phyloP scores from a whole-genome alignment of 2,113 vertebrate genomes.

The Hemibagrus wyckioides region DNA sequence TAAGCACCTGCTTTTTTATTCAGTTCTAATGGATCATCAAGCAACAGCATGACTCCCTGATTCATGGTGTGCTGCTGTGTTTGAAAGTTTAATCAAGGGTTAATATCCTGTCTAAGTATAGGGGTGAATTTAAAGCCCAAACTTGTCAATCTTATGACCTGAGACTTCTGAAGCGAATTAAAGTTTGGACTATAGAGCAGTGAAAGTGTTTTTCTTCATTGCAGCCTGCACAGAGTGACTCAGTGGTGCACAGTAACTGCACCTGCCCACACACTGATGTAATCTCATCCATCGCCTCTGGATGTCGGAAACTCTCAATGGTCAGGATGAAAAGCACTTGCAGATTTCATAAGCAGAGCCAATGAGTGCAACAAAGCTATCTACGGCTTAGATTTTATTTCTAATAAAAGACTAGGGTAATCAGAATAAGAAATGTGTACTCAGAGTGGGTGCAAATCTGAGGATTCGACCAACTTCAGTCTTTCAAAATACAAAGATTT shows the following conservation, averaged over 20 bases:
- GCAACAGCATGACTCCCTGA: not conserved
- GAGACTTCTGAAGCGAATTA: not conserved
- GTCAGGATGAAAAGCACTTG: not conserved
- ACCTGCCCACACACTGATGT: slow-evolving; percentile 45
- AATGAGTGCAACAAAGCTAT: not conserved
- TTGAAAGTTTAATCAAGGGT: not conserved
- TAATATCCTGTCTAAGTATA: not conserved
- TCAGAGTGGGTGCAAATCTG: not conserved
- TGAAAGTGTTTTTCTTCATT: slow-evolving; percentile 3
- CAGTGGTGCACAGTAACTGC: slow-evolving; percentile 28
- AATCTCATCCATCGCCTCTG: slow-evolving; percentile 29
- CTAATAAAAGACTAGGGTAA: not conserved
- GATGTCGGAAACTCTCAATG: slow-evolving; percentile 33
- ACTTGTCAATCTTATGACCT: not conserved
- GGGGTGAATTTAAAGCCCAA: not conserved
- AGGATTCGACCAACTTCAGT: not conserved
- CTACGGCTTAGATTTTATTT: not conserved
- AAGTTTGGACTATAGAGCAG: not conserved
- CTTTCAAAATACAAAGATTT: not conserved
- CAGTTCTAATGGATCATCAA: not conserved
- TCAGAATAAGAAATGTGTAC: not conserved
- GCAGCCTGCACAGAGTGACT: slow-evolving; percentile 31
- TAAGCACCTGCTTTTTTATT: not conserved
- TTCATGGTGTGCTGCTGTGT: not conserved
- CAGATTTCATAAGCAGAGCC: slow-evolving; percentile 24